Evolutionary conservation across 2,113 vertebrate species (phyloP), one percentile per base, ranked within the genome.

Genomic region (Percina caprodes): DNA sequence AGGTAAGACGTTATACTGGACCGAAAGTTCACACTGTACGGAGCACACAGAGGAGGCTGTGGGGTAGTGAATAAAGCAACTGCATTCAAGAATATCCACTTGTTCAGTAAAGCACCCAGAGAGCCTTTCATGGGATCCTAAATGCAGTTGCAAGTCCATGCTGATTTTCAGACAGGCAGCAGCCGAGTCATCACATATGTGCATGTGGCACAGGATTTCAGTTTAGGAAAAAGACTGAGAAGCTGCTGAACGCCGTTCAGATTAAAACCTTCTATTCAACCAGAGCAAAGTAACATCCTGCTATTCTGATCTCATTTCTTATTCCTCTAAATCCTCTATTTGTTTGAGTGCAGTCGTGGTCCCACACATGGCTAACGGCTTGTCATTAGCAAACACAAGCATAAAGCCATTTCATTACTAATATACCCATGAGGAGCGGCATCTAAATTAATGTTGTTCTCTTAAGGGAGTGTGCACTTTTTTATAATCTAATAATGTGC

Each of bases 101-200:
- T 33, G 71, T 71, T 87, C 51, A 52, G 61, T 52, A 6, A 79
- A 69, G 55, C 61, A 49, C 39, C 23, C 55, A 63, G 9, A 80
- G 35, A 42, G 65, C 59, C 33, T 77, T 10, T 61, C 67, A 33
- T 42, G 18, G 19, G 24, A 66, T 75, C 51, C 24, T 66, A 51
- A 79, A 81, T 69, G 68, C 49, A 77, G 35, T 49, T 78, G 63
- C 63, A 81, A 69, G 48, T 81, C 67, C 24, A 62, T 69, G 12
- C 30, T 61, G 70, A 78, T 35, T 42, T 72, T 52, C 54, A 62
- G 35, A 78, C 59, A 56, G 61, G 13, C 51, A 76, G 73, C 76
- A 39, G 70, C 76, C 87, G 69, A 83, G 24, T 80, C 76, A 85
- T 74, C 56, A 70, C 46, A 84, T 60, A 72, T 19, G 30, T 80